Base-by-base conservation (phyloP, 2,888 invertebrate genomes). In the Drosophila multiciliata region DNA sequence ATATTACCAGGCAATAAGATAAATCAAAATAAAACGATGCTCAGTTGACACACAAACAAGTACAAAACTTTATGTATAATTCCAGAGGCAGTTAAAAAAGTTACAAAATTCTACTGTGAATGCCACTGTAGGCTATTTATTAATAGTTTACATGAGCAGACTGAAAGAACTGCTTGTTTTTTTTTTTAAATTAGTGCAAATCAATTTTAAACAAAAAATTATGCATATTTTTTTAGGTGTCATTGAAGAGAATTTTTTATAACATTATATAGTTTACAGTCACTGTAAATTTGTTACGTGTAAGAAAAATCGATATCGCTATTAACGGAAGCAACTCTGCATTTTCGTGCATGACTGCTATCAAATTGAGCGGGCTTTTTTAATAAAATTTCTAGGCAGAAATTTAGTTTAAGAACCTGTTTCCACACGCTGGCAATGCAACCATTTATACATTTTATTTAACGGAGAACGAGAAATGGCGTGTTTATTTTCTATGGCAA, bases 341-440 rank as follows among this genome's bases (percentile, higher is more conserved):
- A 33, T 20, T 42, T 33, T n/a, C 6, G 6, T 45, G 7, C 32
- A 38, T 50, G 33, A 3, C n/a, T n/a, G 50, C 33, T 62, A 38
- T 48, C 1, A 48, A 57, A 50, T 5, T 62, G 5, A 33, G 52
- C 70, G 70, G 33, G 23, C 1, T 26, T 3, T 62, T 70, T 52
- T 20, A 71, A 57, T 15, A 11, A 5, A 12, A 1, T 35, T 35
- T 9, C 9, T 11, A 35, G 38, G 15, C 23, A n/a, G 20, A 26
- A 23, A 23, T 40, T 5, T 7, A 9, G 17, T 42, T 0, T 8
- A 26, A 45, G 23, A 45, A 45, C 45, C 45, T 23, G 45, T 45
- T 45, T 23, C 23, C 15, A 45, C 8, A 15, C 45, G 45, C 15
- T 20, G 12, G 45, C 12, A 20, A 20, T 20, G 12, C 20, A 15